Percentiles rank a stretch among this genome's conserved stretches.
Evolutionary conservation across 2,113 vertebrate species (phyloP).

Genomic region (Hippocampus zosterae): DNA sequence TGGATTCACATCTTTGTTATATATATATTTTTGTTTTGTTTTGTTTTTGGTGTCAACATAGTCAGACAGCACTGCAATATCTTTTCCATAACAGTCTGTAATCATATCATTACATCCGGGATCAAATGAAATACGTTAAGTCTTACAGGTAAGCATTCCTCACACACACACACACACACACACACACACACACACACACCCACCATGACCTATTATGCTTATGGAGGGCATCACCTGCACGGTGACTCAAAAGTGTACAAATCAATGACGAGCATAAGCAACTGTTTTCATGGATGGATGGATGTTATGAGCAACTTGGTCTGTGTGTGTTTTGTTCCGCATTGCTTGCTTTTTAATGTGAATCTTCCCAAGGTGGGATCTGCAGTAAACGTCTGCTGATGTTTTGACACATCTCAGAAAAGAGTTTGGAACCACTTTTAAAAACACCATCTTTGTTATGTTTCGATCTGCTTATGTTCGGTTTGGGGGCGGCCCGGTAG

Average conservation of each 20-base stretch:
- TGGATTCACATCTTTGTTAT: not conserved
- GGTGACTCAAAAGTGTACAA: too few species aligned
- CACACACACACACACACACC: not conserved
- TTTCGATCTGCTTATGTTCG: too few species aligned
- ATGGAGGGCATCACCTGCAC: conserved; percentile 36
- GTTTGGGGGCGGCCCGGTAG: too few species aligned
- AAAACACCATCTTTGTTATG: not conserved
- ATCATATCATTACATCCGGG: not conserved
- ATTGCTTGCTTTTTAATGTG: too few species aligned
- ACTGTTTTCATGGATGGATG: too few species aligned
- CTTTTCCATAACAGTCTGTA: not conserved
- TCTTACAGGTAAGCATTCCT: conserved; percentile 4
- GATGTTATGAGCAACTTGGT: too few species aligned
- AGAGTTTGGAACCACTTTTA: conserved; percentile 3
- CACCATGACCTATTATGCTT: conserved; percentile 24
- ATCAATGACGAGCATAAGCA: too few species aligned
- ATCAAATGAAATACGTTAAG: not conserved
- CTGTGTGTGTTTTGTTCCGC: too few species aligned
- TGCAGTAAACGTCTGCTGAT: too few species aligned
- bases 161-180: not conserved
- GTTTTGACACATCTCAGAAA: not conserved
- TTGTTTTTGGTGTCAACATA: not conserved
- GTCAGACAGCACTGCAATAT: not conserved
- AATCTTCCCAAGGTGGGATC: too few species aligned
- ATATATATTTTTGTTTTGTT: too few species aligned